These are phyloP conservation scores for Beris chalybata DNA, from an alignment of 2,888 invertebrate genomes.

Conservation along the genomic window DNA sequence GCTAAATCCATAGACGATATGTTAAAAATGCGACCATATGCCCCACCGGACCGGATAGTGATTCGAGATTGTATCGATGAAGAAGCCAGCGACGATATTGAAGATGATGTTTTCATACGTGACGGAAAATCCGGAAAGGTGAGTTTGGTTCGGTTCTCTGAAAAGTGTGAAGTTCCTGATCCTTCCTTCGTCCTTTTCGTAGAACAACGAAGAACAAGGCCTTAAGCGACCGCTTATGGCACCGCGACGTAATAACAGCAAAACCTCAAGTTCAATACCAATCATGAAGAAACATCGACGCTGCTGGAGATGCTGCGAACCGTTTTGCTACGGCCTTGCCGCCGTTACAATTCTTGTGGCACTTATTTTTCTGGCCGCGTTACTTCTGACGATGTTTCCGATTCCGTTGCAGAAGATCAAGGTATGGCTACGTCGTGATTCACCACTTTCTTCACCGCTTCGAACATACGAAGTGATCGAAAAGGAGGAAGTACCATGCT, in stretches of 20 bases:
- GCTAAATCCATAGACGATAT: conserved; percentile 39
- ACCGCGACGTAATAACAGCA: conserved; percentile 64
- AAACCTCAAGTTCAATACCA: conserved; percentile 57
- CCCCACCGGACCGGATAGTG: conserved; percentile 64
- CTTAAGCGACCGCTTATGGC: conserved; percentile 75
- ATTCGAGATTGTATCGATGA: conserved; percentile 71
- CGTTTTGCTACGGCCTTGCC: conserved; percentile 67
- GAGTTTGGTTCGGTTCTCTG: conserved; percentile 26
- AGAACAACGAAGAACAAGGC: conserved; percentile 68
- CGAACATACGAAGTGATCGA: conserved; percentile 44
- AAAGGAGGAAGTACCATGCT: conserved; percentile 53
- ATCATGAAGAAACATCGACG: conserved; percentile 58
- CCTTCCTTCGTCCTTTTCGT: conserved; percentile 38
- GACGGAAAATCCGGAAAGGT: conserved; percentile 70
- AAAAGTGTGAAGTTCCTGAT: background rate
- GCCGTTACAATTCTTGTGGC: conserved; percentile 64
- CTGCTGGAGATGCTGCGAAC: conserved; percentile 64
- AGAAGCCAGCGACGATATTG: conserved; percentile 73
- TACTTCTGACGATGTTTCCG: conserved; percentile 67
- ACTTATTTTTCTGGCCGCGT: conserved; percentile 64
- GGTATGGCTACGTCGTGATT: conserved; percentile 58
- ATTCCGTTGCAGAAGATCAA: conserved; percentile 64
- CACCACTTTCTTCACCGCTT: conserved; percentile 2
- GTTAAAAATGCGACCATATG: conserved; percentile 62
- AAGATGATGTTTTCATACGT: conserved; percentile 76